Evolutionary conservation across 2,113 vertebrate species (phyloP).

Genomic region (Callospermophilus lateralis): DNA sequence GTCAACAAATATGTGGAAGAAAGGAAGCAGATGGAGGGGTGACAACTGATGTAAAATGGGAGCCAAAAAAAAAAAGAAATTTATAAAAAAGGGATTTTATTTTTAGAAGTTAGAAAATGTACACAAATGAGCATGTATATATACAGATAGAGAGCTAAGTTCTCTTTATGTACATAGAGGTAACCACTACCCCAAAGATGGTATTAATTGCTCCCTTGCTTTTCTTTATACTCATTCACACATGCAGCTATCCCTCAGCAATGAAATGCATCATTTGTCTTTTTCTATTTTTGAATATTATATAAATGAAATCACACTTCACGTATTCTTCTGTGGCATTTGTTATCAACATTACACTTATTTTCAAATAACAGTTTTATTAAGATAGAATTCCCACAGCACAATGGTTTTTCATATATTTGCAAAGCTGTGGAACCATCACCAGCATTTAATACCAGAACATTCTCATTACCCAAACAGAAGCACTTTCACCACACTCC

Average conservation of each 20-base stretch:
- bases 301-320: neutral
- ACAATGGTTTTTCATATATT: neutral
- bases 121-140: neutral
- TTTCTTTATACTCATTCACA: neutral
- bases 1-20: neutral
- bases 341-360: neutral
- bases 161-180: neutral
- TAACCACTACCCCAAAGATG: neutral
- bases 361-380: slow-evolving; percentile 23
- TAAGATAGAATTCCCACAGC: neutral
- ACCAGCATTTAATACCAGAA: neutral
- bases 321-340: neutral
- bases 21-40: neutral
- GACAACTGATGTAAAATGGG: too few species aligned
- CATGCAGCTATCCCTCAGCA: neutral
- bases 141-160: neutral
- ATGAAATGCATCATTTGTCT: neutral
- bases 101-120: slow-evolving; percentile 7
- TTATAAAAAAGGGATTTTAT: neutral
- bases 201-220: neutral
- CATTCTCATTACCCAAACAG: neutral
- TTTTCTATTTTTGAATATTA: neutral
- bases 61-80: neutral
- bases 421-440: neutral
- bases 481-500: too few species aligned